Evolutionary conservation across 2,888 invertebrate species (phyloP), one percentile per base, ranked within the genome.

Genomic region (Callyntrura sp.): DNA sequence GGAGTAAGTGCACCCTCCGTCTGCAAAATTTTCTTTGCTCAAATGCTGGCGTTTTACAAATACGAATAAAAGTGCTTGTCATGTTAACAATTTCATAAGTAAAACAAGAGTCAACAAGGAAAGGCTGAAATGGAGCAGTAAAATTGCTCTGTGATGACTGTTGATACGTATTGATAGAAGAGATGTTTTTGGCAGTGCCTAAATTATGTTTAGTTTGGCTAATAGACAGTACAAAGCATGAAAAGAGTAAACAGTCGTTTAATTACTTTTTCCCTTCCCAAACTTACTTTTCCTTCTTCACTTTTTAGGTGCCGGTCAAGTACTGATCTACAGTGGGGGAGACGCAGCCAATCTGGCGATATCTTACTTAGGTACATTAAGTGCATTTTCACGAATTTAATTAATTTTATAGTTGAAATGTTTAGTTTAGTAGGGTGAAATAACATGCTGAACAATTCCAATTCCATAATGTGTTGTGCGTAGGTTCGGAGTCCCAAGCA

Each of bases 321-420:
- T 89, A 5, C 85, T 89, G 28, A 89, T 89, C 14, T 89, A 89
- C 45, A 57, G 68, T 20, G 89, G 89, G 14, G 89, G 89, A 12
- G 89, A 89, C 70, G 89, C 89, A 23, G 89, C 89, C 11, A 89
- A 89, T 25, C 85, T 89, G 2, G 89, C 85, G 1, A 79, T 89
- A 28, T 68, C 85, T 4, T 89, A 79, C 35, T 68, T 85, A 14
- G 85, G 35, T 35, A 2, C 2, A 6, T 35, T 6, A 35, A 35
- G 2, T 35, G 2, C 2, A 35, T 2, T 6, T 35, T 35, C 6
- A 35, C 6, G 35, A 35, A 35, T n/a, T n/a, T n/a, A n/a, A n/a
- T n/a, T n/a, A n/a, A n/a, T n/a, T n/a, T n/a, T n/a, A n/a, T n/a
- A n/a, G n/a, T n/a, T n/a, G n/a, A n/a, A n/a, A n/a, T n/a, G n/a